phyloP scores from a whole-genome alignment of 2,888 invertebrate species.

The Mimachlamys varia region DNA sequence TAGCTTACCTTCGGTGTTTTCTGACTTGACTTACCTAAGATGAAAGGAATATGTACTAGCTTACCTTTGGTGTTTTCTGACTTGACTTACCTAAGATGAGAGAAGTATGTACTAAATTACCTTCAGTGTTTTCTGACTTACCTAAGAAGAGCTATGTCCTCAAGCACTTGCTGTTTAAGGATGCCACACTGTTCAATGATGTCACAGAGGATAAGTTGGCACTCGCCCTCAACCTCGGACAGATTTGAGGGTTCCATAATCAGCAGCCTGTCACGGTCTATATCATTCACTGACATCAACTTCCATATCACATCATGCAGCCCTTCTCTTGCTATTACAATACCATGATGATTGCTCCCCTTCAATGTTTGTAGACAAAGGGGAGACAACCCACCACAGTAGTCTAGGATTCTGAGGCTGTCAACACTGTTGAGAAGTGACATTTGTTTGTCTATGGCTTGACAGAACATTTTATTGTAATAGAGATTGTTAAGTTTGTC shows the following conservation, averaged over 20 bases:
- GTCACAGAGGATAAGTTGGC: slow-evolving; percentile 65
- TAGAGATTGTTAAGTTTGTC: slow-evolving; percentile 69
- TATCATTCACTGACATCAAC: slow-evolving; percentile 58
- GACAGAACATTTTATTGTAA: slow-evolving; percentile 64
- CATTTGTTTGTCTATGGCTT: slow-evolving; percentile 58
- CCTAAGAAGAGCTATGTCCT: slow-evolving; percentile 75
- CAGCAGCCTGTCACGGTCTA: slow-evolving; percentile 52
- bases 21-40: not conserved
- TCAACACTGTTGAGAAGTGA: slow-evolving; percentile 37
- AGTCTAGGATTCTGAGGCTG: slow-evolving; percentile 64
- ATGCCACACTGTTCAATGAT: slow-evolving; percentile 71
- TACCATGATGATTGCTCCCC: slow-evolving; percentile 61
- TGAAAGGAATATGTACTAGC: not conserved
- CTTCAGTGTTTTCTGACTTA: slow-evolving; percentile 44
- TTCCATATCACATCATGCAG: slow-evolving; percentile 58
- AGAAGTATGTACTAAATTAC: no score
- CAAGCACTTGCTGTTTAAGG: slow-evolving; percentile 69
- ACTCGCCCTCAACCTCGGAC: slow-evolving; percentile 51
- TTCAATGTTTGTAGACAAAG: slow-evolving; percentile 69
- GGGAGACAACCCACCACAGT: slow-evolving; percentile 66
- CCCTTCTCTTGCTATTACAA: slow-evolving; percentile 60
- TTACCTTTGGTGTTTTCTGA: no score
- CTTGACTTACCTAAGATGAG: no score
- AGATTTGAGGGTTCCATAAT: slow-evolving; percentile 55
- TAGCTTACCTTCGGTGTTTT: not conserved